Evolutionary conservation across 2,888 invertebrate species (phyloP), one percentile per base, ranked within the genome.

Genomic region (Apodemia hepburni): DNA sequence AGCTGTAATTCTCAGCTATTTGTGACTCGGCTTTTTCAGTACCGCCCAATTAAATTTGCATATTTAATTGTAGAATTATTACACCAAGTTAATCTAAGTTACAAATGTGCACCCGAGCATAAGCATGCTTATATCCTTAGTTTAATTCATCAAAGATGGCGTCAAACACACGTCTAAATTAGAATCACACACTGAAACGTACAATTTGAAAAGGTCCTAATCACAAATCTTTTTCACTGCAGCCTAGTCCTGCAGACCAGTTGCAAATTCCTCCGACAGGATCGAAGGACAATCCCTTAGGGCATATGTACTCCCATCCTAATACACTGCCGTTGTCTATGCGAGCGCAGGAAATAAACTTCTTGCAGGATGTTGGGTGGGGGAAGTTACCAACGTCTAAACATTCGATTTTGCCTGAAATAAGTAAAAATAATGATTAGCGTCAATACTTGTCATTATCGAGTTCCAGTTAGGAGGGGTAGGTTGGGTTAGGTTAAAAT

Each of bases 231-330:
- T 85, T 87, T 70, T 96, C 95, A 67, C 94, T 93, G 75, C 97
- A 97, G 1, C 96, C 96, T 17, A 96, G 88, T 1, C 96, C 97
- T 0, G 95, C 95, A 0, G 96, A 94, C 97, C 97, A 97, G 85
- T 97, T 97, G 81, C 98, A 98, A 71, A 97, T 97, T 27, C 97
- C 97, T 5, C 97, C 97, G 1, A 97, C 95, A 0, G 97, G 97
- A 81, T 98, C 97, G 79, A 97, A 98, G 74, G 96, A 96, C 4
- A 98, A 91, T 42, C 96, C 95, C 72, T 95, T 94, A 0, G 97
- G 97, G 78, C 98, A 98, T 15, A 96, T 95, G 85, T 98, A 98
- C 74, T 97, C 97, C 94, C 97, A 97, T 9, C 97, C 97, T 0
- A 96, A 86, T 2, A 97, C 93, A 17, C 94, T 93, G 15, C 95